Evolutionary conservation across 2,888 invertebrate genomes (phyloP).

Genomic region (Eremobia ochroleuca): DNA sequence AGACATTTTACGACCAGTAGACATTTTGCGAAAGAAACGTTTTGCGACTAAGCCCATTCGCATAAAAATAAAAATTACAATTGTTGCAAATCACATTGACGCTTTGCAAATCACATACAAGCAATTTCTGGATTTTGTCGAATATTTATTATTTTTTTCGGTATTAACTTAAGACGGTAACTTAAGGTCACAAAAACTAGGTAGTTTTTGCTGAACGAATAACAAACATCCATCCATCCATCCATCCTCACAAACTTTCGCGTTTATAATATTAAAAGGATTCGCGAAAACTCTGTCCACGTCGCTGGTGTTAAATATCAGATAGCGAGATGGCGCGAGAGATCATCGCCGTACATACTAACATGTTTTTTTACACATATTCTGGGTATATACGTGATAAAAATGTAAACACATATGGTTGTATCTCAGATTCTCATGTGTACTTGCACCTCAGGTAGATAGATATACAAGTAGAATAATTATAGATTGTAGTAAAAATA

Average conservation of each 20-base stretch:
- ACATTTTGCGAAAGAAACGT: too few species aligned
- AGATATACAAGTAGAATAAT: background rate
- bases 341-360: constrained; percentile 19
- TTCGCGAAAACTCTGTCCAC: constrained; percentile 6
- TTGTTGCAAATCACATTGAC: background rate
- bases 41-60: too few species aligned
- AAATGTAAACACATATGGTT: constrained; percentile 24
- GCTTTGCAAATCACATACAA: background rate
- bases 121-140: background rate
- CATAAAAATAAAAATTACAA: background rate
- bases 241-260: too few species aligned
- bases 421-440: background rate
- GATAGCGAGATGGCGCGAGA: constrained; percentile 13
- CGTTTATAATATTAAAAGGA: too few species aligned
- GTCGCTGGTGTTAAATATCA: constrained; percentile 17
- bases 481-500: background rate
- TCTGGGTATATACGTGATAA: constrained; percentile 6
- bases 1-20: too few species aligned
- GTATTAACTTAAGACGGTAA: background rate
- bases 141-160: background rate
- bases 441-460: too few species aligned
- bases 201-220: too few species aligned
- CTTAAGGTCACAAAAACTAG: background rate
- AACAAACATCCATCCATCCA: too few species aligned
- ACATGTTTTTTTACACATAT: constrained; percentile 9